phyloP scores from a whole-genome alignment of 1,140 invertebrate genomes.

The Drosophila subobscura region DNA sequence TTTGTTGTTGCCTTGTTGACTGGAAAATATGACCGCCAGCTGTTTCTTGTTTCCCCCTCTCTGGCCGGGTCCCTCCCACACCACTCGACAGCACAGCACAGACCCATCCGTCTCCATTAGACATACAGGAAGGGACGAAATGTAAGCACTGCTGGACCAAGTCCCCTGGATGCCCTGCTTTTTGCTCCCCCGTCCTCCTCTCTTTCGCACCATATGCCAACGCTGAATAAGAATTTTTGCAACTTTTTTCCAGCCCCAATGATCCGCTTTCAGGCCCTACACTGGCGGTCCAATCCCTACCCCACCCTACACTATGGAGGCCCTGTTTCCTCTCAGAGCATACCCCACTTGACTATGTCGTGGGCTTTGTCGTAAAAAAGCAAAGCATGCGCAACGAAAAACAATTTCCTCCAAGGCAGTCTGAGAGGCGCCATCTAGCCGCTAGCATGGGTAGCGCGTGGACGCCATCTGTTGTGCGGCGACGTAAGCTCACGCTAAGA shows the following conservation, averaged over 20 bases:
- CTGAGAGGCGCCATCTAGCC: slow-evolving; percentile 49
- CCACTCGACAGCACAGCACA: slow-evolving; percentile 9
- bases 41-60: slow-evolving; percentile 64
- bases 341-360: neutral
- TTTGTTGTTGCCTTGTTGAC: slow-evolving; percentile 78
- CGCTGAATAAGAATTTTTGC: slow-evolving; percentile 31
- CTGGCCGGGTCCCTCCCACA: slow-evolving; percentile 11
- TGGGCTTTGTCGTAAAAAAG: neutral
- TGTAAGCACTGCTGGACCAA: slow-evolving; percentile 43
- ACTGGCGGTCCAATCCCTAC: neutral
- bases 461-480: slow-evolving; percentile 59
- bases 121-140: slow-evolving; percentile 23
- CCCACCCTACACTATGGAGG: no score
- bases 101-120: no score
- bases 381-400: neutral
- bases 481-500: slow-evolving; percentile 21
- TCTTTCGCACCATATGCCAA: slow-evolving; percentile 39
- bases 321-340: no score
- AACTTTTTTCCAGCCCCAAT: slow-evolving; percentile 6
- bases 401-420: neutral
- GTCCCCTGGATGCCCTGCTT: neutral
- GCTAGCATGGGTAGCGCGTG: neutral
- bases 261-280: slow-evolving; percentile 7
- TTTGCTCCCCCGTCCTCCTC: neutral
- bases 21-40: slow-evolving; percentile 78